Evolutionary conservation across 2,113 vertebrate species (phyloP), one percentile per base, ranked within the genome.

Genomic region (Ceyx margarethae): DNA sequence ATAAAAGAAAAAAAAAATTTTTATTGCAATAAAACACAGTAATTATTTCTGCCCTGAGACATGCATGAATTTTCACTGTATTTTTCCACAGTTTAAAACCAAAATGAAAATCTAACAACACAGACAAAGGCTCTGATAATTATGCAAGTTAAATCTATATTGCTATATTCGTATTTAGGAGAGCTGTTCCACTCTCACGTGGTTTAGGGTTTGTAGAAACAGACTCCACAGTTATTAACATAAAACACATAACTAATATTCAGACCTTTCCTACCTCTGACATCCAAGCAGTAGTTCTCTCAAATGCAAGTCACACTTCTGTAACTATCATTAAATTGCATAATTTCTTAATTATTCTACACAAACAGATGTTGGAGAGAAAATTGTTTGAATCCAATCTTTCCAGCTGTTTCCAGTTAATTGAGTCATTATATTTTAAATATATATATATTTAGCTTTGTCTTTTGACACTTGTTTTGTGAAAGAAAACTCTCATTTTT

Each of bases 321-420:
- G 94, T 97, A 98, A 91, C 98, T 98, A 10, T 92, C 81, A 67
- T 98, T 95, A 29, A 97, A 91, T 89, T 98, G 81, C 33, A 68
- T 81, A 95, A 98, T 98, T 97, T 99, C 97, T 54, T 96, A 93
- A 68, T 97, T 97, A 92, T 95, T 99, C 98, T 98, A 98, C 79
- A 98, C 98, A 95, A 99, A 98, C 0, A 91, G 97, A 95, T 97
- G 97, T 98, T 91, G 28, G 79, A 75, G 50, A 88, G 53, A 97
- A 85, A 95, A 82, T 81, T 57, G 64, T 64, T 87, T 83, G 19
- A 92, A 56, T 51, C 61, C 8, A 33, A 11, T 28, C 81, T 68
- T 83, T 88, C 48, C 66, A 88, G 37, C 28, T 73, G 58, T 46
- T 89, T 6, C 29, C 48, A 66, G 15, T 85, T 82, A 85, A 54